Base-by-base conservation (phyloP, 2,797 vertebrate genomes). In the Lagorchestes hirsutus region DNA sequence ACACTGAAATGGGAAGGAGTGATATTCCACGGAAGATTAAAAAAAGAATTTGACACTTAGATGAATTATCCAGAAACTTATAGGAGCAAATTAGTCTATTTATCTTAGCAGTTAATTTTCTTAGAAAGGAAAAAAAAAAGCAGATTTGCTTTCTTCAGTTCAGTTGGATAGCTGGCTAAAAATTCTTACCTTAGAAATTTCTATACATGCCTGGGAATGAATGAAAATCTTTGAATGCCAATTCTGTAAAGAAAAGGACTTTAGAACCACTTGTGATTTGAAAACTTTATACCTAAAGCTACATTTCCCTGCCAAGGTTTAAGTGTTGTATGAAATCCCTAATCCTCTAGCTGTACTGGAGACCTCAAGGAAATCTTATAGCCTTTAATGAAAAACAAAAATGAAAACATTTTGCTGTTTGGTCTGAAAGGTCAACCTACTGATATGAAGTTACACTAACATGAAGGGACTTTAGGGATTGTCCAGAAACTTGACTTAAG, bases 391-490 rank as follows among this genome's bases (percentile, higher is more conserved):
- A 97, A 97, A 97, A 97, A 16, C 5, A 40, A 82, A 46, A 40
- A 46, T 18, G 8, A 62, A 97, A 98, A 95, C 97, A 97, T 97
- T 98, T 98, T 96, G 94, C 97, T 94, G 95, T 98, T 98, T 96
- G 93, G 93, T 96, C 97, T 97, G 96, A 98, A 98, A 97, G 97
- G 98, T 98, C 97, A 98, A 96, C 94, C 95, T 97, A 96, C 74
- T 97, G 97, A 8, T 52, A 52, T 52, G 52, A 97, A 97, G 96
- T 97, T 97, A 94, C 95, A 96, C 95, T 96, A 96, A 97, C 94
- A 90, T 62, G 31, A 95, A 93, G 93, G 93, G 96, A 97, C 95
- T 97, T 97, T 97, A 97, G 97, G 94, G 96, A 98, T 97, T 97
- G 96, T 98, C 97, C 94, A 94, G 97, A 96, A 94, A 97, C 96